Percentiles rank a stretch among this genome's conserved stretches.
Conservation (phyloP, 2,797 vertebrate species). For the Poecilia picta region DNA sequence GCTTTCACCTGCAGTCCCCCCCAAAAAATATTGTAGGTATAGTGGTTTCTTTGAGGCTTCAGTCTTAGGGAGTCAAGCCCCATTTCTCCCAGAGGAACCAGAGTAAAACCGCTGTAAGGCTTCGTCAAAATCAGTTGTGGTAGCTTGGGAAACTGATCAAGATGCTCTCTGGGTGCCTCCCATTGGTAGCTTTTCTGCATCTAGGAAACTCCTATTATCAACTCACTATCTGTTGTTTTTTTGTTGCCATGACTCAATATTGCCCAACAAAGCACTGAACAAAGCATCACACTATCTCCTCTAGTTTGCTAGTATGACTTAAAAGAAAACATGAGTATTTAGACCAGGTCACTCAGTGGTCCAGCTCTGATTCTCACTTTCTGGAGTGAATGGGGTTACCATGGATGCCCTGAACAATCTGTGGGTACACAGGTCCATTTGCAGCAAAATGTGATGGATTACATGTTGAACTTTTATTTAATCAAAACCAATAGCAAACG, state of each 20-base stretch:
- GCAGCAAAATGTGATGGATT: neutral
- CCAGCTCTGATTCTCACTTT: neutral
- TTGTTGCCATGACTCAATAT: neutral
- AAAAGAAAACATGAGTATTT: neutral
- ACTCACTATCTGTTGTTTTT: neutral
- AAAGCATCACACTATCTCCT: neutral
- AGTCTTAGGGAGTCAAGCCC: neutral
- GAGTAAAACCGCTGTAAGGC: neutral
- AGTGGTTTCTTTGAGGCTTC: no score
- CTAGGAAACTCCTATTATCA: neutral
- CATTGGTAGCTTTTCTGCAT: neutral
- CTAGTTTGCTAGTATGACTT: neutral
- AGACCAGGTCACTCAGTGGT: neutral
- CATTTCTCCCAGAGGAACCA: no score
- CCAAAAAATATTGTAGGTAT: no score
- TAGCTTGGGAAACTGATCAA: neutral
- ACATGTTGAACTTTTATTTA: neutral
- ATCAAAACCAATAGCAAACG: neutral
- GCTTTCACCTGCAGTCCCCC: no score
- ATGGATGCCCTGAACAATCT: neutral
- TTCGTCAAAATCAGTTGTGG: neutral
- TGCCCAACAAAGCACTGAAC: neutral
- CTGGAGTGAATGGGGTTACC: neutral
- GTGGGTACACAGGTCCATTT: neutral
- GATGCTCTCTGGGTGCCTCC: neutral